Evolutionary conservation across 2,797 vertebrate species (phyloP), one percentile per base, ranked within the genome.

Genomic region (Dallia pectoralis): DNA sequence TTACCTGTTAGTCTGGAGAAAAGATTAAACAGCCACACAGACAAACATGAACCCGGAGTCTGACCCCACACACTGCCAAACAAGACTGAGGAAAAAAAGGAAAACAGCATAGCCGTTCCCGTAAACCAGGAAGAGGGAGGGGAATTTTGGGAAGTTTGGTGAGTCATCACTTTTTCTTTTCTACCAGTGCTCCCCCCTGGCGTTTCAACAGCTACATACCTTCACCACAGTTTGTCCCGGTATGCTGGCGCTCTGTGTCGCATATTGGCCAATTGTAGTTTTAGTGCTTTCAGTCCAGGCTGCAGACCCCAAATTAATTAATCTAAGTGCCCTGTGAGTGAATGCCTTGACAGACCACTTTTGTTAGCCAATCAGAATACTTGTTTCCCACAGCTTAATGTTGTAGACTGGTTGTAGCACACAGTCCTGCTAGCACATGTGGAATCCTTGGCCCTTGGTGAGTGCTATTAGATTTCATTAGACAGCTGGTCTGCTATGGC

Each of bases 101-200:
- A 86, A 85, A 87, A 81, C 83, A 86, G 85, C 89, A 91, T 93
- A 91, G 91, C 86, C 74, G 72, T 94, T 94, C 93, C 93, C 90
- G 93, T 93, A 94, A 94, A 82, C 78, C 80, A 84, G 89, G 88
- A 90, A 82, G 83, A 82, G 79, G 70, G 84, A 76, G 84, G 89
- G 89, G 88, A 79, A 85, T 92, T 93, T 93, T 94, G 92, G 93
- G 93, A 93, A 94, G 83, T 90, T 89, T 84, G 0, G 89, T 94
- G 93, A 94, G 82, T 93, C 92, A 94, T 93, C 91, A 93, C 89
- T 92, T 93, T 93, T 93, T 91, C 89, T 92, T 90, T 88, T 89
- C 81, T 86, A 74, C 76, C 69, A 66, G 61, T 72, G 40, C 82
- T 71, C 74, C 74, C 82, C 81, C 76, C 15, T 82, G 75, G 77